Conservation (phyloP, 2,113 vertebrate species). For the Megaceryle torquata region DNA sequence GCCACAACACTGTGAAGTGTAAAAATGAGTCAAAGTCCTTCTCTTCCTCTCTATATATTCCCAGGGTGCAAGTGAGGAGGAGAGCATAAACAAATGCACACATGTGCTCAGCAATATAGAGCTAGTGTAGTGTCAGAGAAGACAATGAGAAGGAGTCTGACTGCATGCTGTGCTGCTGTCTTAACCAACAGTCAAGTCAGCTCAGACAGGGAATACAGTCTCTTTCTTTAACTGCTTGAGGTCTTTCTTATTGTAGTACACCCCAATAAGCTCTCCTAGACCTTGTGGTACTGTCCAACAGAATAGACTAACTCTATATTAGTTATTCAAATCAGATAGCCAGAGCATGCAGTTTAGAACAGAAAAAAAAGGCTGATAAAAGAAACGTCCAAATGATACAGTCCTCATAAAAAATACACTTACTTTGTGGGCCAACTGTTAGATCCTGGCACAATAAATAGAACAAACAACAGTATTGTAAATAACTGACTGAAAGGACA, state of each 20-base stretch:
- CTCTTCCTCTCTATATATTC: neutral
- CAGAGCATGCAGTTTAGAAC: neutral
- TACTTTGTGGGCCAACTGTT: neutral
- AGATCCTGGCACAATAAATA: neutral
- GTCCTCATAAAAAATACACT: neutral
- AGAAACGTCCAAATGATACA: neutral
- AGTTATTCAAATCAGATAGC: neutral
- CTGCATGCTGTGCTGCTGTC: neutral
- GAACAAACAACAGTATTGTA: neutral
- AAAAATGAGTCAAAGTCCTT: neutral
- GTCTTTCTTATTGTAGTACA: neutral
- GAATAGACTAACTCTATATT: neutral
- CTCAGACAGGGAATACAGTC: neutral
- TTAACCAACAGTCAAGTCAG: neutral
- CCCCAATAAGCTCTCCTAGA: neutral
- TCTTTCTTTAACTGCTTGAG: neutral
- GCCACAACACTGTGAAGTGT: neutral
- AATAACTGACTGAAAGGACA: constrained; percentile 7
- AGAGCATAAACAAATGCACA: neutral
- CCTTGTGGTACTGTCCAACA: neutral
- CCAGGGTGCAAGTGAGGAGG: neutral
- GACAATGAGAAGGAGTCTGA: neutral
- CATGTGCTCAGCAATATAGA: neutral
- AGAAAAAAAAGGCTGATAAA: neutral
- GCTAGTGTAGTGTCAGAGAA: neutral